Evolutionary conservation across 2,113 vertebrate genomes (phyloP), one percentile per base, ranked within the genome.

Genomic region (Cebus imitator): DNA sequence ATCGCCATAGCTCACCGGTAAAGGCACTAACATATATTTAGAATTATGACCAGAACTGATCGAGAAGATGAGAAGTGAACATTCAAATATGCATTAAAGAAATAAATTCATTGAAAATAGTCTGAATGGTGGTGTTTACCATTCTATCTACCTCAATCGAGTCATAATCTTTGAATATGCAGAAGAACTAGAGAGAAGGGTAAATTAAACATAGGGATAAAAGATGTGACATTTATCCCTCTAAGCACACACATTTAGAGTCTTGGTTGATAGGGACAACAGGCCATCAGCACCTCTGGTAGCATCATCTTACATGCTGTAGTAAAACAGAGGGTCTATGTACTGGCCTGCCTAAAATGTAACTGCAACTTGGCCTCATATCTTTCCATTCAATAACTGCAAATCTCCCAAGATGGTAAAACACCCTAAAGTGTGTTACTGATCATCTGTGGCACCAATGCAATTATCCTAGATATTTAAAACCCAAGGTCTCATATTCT

Each of bases 11-110:
- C 17, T 52, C 61, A 90, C 68, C 3, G 61, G 1, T 61, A 66
- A 95, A 72, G 35, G 52, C 30, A 87, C 92, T 83, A 75, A 93
- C 83, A 66, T 84, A 4, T 88, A 58, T 57, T 94, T 73, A 79
- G n/a, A 80, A 61, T 88, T 27, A 30, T 80, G n/a, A 84, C 45
- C 17, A 80, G 70, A 94, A 81, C 5, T 76, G 45, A 45, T 61
- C 32, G 40, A 87, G 57, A 87, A 73, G 55, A 90, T 37, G 20
- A 87, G 40, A 95, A 61, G 45, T 40, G 20, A 58, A n/a, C 73
- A 52, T 94, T 64, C 2, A 87, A 80, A 27, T 78, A 45, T 27
- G 55, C 8, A n/a, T 57, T 82, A 83, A 83, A 68, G 61, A 85
- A 91, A 48, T 75, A 20, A 73, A 80, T 80, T 78, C 76, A 80